These are phyloP conservation scores for Alloplasta piceator DNA, from an alignment of 2,888 invertebrate genomes.

Conservation along the genomic window DNA sequence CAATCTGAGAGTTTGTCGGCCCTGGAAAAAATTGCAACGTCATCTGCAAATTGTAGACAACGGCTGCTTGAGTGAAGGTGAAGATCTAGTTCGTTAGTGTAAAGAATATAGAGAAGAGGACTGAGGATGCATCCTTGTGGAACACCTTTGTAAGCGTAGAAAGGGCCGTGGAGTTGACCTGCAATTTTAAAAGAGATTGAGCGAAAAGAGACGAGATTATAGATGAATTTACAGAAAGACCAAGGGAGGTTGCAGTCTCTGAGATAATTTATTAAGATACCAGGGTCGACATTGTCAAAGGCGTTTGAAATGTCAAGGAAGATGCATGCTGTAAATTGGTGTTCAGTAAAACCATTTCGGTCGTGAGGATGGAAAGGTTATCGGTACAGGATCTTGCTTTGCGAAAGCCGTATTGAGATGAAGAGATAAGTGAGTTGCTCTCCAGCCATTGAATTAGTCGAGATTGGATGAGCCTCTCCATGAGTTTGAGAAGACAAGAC, in stretches of 20 bases:
- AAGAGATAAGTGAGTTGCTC: constrained; percentile 12
- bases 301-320: constrained; percentile 45
- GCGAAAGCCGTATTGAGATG: constrained; percentile 41
- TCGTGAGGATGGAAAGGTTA: constrained; percentile 38
- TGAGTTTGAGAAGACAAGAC: constrained; percentile 39
- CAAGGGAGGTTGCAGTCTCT: constrained; percentile 6
- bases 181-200: constrained; percentile 32
- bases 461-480: constrained; percentile 49
- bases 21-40: constrained; percentile 21
- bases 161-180: constrained; percentile 16
- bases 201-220: constrained; percentile 24
- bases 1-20: background rate
- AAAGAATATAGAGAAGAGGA: constrained; percentile 38
- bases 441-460: constrained; percentile 49
- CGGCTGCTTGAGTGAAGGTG: constrained; percentile 1
- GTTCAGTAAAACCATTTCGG: constrained; percentile 30
- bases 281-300: constrained; percentile 46
- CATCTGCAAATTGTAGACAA: constrained; percentile 53
- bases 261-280: constrained; percentile 5
- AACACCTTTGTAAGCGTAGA: constrained; percentile 29
- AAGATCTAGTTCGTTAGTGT: constrained; percentile 19
- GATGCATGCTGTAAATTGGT: background rate
- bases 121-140: constrained; percentile 48
- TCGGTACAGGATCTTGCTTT: constrained; percentile 40
- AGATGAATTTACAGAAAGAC: constrained; percentile 35